Percentiles rank a stretch among this genome's conserved stretches.
phyloP scores from a whole-genome alignment of 1,140 invertebrate species.

The Trichogramma pretiosum region DNA sequence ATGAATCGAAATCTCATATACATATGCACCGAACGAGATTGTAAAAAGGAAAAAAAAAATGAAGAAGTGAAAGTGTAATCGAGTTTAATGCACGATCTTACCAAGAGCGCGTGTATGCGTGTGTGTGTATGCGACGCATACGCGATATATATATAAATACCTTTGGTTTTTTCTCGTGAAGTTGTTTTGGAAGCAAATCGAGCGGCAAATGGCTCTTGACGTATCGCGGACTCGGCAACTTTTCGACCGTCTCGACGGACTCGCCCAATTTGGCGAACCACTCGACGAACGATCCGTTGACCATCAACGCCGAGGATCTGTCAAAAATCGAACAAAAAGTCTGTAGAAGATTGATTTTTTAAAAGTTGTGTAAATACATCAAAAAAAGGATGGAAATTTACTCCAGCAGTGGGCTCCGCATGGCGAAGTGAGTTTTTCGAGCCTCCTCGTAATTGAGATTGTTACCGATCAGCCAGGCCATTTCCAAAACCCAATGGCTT shows the following conservation, averaged over 20 bases:
- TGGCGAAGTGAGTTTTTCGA: constrained; percentile 52
- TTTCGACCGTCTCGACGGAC: constrained; percentile 60
- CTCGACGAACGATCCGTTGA: constrained; percentile 38
- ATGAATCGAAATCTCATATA: too few relatives aligned
- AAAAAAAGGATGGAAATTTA: constrained; percentile 30
- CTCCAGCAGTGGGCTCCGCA: constrained; percentile 53
- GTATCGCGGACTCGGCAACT: constrained; percentile 59
- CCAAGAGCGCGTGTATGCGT: background rate
- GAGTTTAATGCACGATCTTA: background rate
- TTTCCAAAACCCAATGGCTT: constrained; percentile 82
- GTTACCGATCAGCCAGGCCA: constrained; percentile 77
- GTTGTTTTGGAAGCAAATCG: constrained; percentile 58
- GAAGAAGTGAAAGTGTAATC: constrained; percentile 6
- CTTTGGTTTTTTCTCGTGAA: constrained; percentile 63
- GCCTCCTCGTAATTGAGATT: constrained; percentile 69
- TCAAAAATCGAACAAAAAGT: too few relatives aligned
- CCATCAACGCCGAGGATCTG: constrained; percentile 44
- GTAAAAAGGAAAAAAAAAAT: background rate
- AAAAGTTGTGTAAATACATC: background rate
- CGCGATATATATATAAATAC: too few relatives aligned
- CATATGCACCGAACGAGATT: too few relatives aligned
- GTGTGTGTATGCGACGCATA: constrained; percentile 20
- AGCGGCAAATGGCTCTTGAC: constrained; percentile 75
- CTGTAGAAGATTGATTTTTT: too few relatives aligned
- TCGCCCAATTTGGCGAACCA: constrained; percentile 46